Conservation (phyloP, 2,797 vertebrate genomes). For the Galagoides demidoff region DNA sequence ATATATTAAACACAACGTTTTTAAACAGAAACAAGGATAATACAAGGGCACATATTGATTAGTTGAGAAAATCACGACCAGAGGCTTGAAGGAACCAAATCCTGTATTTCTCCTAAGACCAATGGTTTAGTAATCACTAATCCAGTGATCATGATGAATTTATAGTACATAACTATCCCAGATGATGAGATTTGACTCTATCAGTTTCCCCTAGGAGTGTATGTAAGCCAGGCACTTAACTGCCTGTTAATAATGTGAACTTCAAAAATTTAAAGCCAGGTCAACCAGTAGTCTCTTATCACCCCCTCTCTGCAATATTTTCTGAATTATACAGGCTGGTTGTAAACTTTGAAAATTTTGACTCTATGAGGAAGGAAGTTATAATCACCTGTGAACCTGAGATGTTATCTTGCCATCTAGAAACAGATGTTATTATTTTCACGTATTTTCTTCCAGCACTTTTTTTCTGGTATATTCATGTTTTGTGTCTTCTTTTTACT, state of each 20-base stretch:
- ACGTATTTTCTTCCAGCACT: background rate
- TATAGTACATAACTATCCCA: background rate
- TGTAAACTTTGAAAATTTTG: constrained; percentile 7
- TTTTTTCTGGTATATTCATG: background rate
- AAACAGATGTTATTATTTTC: constrained; percentile 9
- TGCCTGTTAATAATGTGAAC: background rate
- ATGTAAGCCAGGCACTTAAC: background rate
- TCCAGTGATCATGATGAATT: background rate
- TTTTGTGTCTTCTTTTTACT: background rate
- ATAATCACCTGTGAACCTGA: background rate
- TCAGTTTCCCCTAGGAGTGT: background rate
- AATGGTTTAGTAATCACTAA: background rate
- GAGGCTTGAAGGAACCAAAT: background rate
- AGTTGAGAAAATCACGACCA: background rate
- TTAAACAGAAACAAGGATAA: constrained; percentile 35
- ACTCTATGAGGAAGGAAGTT: constrained; percentile 14
- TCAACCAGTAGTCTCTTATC: background rate
- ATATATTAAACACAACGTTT: background rate
- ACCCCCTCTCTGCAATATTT: background rate
- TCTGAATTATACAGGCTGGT: background rate
- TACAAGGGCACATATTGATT: background rate
- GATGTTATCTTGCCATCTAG: background rate
- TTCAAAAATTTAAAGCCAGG: constrained; percentile 21
- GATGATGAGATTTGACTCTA: background rate
- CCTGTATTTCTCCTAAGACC: background rate